Percentiles rank a stretch among this genome's conserved stretches.
phyloP scores from a whole-genome alignment of 2,113 vertebrate genomes.

The Ahaetulla prasina region DNA sequence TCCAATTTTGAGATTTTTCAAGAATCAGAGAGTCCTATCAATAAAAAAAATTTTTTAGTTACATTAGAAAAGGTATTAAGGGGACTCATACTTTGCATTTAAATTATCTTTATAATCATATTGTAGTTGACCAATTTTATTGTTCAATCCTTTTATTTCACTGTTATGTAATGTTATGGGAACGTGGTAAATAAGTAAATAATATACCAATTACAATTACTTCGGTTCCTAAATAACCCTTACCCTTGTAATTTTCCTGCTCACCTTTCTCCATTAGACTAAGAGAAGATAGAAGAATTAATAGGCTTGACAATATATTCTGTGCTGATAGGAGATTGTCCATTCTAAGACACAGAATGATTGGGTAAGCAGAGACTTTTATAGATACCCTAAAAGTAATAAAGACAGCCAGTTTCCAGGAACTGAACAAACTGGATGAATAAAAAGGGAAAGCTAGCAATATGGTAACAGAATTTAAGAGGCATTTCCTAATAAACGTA shows the following conservation, averaged over 20 bases:
- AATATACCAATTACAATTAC: background rate
- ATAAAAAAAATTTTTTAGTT: conserved; percentile 51
- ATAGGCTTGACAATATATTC: background rate
- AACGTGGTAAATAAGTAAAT: background rate
- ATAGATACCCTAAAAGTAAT: background rate
- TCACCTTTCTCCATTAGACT: background rate
- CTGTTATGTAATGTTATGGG: background rate
- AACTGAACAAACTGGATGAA: background rate
- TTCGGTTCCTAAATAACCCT: background rate
- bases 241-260: background rate
- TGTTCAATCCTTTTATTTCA: background rate
- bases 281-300: background rate
- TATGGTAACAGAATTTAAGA: background rate
- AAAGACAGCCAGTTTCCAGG: background rate
- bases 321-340: background rate
- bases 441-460: background rate
- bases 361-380: background rate
- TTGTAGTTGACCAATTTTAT: background rate
- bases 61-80: background rate
- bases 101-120: background rate
- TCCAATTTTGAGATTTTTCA: conserved; percentile 91
- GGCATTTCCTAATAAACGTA: background rate
- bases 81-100: background rate
- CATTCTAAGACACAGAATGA: background rate
- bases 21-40: conserved; percentile 86